phyloP scores from a whole-genome alignment of 2,113 vertebrate genomes.

The Carettochelys insculpta region DNA sequence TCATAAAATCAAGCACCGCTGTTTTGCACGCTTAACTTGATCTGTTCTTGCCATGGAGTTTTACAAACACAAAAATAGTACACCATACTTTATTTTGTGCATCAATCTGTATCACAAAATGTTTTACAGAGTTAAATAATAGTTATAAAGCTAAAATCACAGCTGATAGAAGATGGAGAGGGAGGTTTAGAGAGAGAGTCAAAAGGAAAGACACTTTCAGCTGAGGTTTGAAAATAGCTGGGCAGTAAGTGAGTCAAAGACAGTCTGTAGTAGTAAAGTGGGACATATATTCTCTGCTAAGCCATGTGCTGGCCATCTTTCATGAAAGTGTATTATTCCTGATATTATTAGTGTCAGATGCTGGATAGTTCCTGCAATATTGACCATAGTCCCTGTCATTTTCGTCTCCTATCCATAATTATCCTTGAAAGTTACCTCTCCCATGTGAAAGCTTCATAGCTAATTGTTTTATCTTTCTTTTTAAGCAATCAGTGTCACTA shows the following conservation, averaged over 20 bases:
- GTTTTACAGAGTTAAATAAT: background rate
- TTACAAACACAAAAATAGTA: background rate
- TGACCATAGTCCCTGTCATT: background rate
- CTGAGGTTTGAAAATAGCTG: background rate
- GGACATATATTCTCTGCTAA: accelerated
- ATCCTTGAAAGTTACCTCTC: background rate
- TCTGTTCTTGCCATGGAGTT: background rate
- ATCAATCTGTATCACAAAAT: background rate
- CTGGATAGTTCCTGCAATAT: background rate
- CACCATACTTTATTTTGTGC: background rate
- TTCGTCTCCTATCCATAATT: background rate
- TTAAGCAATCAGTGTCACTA: background rate
- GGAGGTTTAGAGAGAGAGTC: background rate
- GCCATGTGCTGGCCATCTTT: background rate
- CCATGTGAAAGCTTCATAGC: accelerated
- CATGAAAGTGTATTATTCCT: background rate
- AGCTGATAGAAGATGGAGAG: background rate
- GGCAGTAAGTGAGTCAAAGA: background rate
- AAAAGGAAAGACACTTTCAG: background rate
- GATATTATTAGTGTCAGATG: background rate
- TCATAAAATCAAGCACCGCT: background rate
- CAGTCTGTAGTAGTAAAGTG: accelerated
- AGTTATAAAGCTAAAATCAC: background rate
- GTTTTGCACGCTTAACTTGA: background rate
- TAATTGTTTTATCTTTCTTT: background rate